Evolutionary conservation across 1,140 invertebrate species (phyloP).

Genomic region (Aphelinus certus): DNA sequence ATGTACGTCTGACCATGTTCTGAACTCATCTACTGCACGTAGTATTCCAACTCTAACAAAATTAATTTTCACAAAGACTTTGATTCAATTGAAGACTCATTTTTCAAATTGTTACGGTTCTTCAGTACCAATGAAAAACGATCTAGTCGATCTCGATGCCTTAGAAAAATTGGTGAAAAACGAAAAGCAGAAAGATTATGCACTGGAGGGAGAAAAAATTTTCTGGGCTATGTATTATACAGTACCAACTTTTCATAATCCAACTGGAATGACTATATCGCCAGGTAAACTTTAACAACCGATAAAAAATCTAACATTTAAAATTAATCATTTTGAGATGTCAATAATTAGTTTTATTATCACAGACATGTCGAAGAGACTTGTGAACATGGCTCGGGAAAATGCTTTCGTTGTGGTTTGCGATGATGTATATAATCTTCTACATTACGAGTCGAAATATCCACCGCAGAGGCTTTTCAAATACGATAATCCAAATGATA

Average conservation of each 20-base stretch:
- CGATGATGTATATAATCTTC: constrained; percentile 76
- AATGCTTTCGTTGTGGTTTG: constrained; percentile 70
- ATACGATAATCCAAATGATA: constrained; percentile 65
- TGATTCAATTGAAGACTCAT: neutral
- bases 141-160: constrained; percentile 67
- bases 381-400: constrained; percentile 69
- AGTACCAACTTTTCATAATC: constrained; percentile 75
- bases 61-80: neutral
- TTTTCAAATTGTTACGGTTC: neutral
- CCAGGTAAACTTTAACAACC: constrained; percentile 56
- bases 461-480: constrained; percentile 67
- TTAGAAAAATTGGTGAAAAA: constrained; percentile 59
- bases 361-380: constrained; percentile 61
- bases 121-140: constrained; percentile 68
- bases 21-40: no score
- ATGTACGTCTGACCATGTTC: no score
- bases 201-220: constrained; percentile 61
- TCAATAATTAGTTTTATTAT: neutral
- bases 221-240: constrained; percentile 74
- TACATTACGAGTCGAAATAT: constrained; percentile 65
- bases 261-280: constrained; percentile 68
- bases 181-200: constrained; percentile 49
- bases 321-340: neutral
- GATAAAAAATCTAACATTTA: neutral
- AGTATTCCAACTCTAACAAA: no score